Base-by-base conservation (phyloP, 1,140 invertebrate genomes). In the Atta colombica region DNA sequence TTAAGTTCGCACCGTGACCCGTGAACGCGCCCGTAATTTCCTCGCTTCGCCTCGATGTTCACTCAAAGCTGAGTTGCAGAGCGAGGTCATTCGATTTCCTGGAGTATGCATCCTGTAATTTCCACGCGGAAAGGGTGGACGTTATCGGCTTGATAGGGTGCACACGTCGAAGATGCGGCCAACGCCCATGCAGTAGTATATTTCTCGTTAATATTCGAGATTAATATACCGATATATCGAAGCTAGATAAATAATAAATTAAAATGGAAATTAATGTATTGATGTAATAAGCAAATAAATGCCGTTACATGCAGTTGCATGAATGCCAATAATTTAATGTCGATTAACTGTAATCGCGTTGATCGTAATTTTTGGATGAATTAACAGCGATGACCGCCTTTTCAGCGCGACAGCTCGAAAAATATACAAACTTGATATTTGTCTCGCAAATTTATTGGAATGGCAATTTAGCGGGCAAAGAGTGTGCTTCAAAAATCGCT, bases 1-100 rank as follows among this genome's bases (percentile, higher is more conserved):
- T 61, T 84, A 84, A 84, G 80, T 84, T 84, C 80, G 69, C 80
- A 84, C 25, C 55, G 55, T 84, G 80, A 84, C 55, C 80, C 69
- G 69, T 84, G 55, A 84, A 84, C 71, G 80, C 68, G 58, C 69
- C 45, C 80, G 80, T 75, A 86, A 86, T 86, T 86, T 81, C 65
- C 77, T 81, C 45, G 65, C 77, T 53, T 60, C 66, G 68, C 55
- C 58, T 63, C 65, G 55, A 55, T n/a, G 77, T 61, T 71, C 66
- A 51, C 55, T 58, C 51, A 86, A 86, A 78, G 63, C 68, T 66
- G 69, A 21, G 80, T 69, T 61, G 85, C 35, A 45, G 45, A 63
- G 66, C 39, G 85, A 81, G 51, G 77, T 86, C 66, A 86, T 81
- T 86, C 77, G 77, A 86, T 86, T 86, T 86, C 63, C 77, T 86